Conservation (phyloP, 2,113 vertebrate genomes). For the Otocyon megalotis region DNA sequence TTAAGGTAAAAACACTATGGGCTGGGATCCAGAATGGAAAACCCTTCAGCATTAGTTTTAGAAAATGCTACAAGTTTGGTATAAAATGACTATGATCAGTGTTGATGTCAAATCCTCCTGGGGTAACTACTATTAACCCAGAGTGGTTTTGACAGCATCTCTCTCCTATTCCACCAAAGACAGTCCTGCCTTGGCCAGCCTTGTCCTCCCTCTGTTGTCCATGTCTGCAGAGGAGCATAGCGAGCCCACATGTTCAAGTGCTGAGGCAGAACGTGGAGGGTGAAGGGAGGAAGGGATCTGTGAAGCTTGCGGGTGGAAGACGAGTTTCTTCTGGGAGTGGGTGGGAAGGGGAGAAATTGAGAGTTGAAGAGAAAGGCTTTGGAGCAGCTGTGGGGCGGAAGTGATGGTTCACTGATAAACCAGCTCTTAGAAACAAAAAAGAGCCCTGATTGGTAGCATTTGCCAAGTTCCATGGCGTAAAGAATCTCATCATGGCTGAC, state of each 20-base stretch:
- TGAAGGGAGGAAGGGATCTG: neutral
- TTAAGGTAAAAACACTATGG: neutral
- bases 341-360: neutral
- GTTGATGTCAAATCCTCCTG: neutral
- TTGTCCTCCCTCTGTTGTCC: neutral
- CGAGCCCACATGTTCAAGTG: neutral
- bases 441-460: neutral
- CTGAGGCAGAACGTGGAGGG: neutral
- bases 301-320: neutral
- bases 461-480: neutral
- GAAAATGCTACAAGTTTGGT: neutral
- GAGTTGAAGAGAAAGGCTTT: neutral
- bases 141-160: neutral
- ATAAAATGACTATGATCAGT: neutral
- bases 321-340: neutral
- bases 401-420: neutral
- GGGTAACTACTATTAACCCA: neutral
- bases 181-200: neutral
- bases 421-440: neutral
- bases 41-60: neutral
- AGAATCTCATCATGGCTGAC: neutral
- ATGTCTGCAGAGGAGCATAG: neutral
- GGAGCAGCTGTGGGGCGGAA: neutral
- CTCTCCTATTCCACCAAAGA: neutral
- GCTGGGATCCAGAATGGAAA: neutral